phyloP scores from a whole-genome alignment of 1,140 invertebrate species.

The Globodera rostochiensis region DNA sequence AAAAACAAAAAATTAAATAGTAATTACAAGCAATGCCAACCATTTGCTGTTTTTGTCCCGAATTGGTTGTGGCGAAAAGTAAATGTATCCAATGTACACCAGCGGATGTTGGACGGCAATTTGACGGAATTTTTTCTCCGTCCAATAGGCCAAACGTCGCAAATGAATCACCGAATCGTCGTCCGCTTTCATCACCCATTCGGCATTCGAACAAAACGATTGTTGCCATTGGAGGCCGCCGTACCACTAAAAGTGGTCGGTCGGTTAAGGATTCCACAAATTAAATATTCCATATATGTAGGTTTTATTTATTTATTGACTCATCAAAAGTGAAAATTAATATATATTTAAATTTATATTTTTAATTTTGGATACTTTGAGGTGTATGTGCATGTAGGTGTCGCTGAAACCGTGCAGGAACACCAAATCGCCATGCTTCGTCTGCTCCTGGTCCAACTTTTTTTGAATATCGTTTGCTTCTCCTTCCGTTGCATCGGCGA shows the following conservation, averaged over 20 bases:
- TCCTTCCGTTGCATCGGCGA: not conserved
- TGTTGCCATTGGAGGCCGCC: constrained; percentile 38
- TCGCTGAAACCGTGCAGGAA: not conserved
- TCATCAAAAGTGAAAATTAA: no score
- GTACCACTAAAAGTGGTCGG: constrained; percentile 15
- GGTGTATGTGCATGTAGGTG: not conserved
- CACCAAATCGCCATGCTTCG: not conserved
- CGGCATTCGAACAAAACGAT: constrained; percentile 31
- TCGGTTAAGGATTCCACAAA: not conserved
- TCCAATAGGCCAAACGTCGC: constrained; percentile 30
- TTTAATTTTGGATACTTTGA: not conserved
- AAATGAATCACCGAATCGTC: constrained; percentile 38
- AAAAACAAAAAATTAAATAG: no score
- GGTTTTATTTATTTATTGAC: not conserved
- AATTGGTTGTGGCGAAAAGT: not conserved
- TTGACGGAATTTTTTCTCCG: constrained; percentile 19
- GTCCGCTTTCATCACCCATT: constrained; percentile 39
- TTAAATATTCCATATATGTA: not conserved
- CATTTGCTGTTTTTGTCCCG: constrained; percentile 20
- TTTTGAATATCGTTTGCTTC: not conserved
- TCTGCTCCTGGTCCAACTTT: not conserved
- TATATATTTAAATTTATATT: no score
- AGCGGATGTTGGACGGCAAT: constrained; percentile 1
- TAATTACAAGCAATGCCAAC: not conserved
- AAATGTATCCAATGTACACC: constrained; percentile 17